phyloP scores from a whole-genome alignment of 2,113 vertebrate species.

The Pseudopipra pipra region DNA sequence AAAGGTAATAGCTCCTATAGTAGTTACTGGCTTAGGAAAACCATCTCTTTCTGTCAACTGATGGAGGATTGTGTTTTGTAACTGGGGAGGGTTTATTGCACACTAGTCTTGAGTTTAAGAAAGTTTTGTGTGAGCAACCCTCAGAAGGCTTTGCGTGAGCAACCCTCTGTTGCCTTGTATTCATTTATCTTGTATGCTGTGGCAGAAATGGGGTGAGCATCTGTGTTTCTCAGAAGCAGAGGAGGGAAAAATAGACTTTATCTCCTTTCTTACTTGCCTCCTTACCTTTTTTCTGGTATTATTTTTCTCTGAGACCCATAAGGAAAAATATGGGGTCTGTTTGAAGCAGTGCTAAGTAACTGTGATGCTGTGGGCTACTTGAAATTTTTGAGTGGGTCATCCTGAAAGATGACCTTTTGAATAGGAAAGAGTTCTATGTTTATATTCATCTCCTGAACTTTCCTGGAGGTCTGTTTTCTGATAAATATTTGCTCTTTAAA shows the following conservation, averaged over 20 bases:
- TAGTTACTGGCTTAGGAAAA: not conserved
- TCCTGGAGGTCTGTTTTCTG: not conserved
- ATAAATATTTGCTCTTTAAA: not conserved
- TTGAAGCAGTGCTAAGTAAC: not conserved
- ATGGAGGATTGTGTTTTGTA: not conserved
- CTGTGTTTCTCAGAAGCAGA: not conserved
- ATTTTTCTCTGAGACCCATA: not conserved
- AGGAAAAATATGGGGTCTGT: not conserved
- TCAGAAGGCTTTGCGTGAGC: not conserved
- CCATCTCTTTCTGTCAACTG: not conserved
- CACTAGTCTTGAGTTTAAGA: not conserved
- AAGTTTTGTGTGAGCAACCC: not conserved
- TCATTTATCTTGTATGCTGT: not conserved
- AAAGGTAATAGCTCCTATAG: slow-evolving; percentile 74
- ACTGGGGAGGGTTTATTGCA: not conserved
- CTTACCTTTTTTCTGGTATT: not conserved
- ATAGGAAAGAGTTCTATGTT: not conserved
- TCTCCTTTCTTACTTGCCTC: not conserved
- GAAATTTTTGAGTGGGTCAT: not conserved
- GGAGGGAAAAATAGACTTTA: not conserved
- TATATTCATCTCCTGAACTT: not conserved
- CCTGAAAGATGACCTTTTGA: not conserved
- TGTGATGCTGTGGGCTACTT: not conserved
- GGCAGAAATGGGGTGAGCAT: not conserved
- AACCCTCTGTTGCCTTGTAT: not conserved